These are phyloP conservation scores for Isotomurus palustris DNA, from an alignment of 2,888 invertebrate genomes.

Conservation along the genomic window DNA sequence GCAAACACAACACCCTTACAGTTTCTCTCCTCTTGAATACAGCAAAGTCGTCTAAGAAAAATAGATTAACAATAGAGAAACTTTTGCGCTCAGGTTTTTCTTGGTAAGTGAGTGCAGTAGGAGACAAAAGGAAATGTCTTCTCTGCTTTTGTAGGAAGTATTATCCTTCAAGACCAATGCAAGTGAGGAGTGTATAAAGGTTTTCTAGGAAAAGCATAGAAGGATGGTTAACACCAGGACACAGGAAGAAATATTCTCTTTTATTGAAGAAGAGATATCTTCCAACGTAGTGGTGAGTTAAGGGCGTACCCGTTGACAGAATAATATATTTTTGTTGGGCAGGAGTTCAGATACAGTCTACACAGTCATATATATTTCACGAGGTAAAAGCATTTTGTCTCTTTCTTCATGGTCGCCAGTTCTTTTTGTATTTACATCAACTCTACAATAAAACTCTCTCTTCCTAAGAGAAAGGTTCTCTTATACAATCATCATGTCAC, in stretches of 20 bases:
- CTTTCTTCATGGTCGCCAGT: background rate
- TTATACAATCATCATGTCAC: background rate
- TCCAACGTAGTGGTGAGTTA: background rate
- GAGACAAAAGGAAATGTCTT: no score
- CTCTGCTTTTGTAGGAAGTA: no score
- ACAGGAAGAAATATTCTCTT: background rate
- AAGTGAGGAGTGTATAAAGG: no score
- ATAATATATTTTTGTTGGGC: background rate
- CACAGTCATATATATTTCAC: background rate
- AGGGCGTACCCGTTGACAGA: constrained; percentile 5
- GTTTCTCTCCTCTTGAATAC: no score
- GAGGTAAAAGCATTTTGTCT: constrained; percentile 8
- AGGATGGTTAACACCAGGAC: background rate
- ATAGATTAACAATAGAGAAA: no score
- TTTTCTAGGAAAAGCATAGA: background rate
- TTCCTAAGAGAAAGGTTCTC: background rate
- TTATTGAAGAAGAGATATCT: background rate
- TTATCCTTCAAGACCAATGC: no score
- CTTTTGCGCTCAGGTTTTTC: no score
- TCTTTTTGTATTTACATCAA: no score
- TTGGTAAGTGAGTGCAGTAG: no score
- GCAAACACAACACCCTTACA: no score
- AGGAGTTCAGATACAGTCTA: background rate
- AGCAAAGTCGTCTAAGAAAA: no score
- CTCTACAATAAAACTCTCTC: background rate